These are phyloP conservation scores for Sericinus montela DNA, from an alignment of 2,888 invertebrate species.

Conservation along the genomic window DNA sequence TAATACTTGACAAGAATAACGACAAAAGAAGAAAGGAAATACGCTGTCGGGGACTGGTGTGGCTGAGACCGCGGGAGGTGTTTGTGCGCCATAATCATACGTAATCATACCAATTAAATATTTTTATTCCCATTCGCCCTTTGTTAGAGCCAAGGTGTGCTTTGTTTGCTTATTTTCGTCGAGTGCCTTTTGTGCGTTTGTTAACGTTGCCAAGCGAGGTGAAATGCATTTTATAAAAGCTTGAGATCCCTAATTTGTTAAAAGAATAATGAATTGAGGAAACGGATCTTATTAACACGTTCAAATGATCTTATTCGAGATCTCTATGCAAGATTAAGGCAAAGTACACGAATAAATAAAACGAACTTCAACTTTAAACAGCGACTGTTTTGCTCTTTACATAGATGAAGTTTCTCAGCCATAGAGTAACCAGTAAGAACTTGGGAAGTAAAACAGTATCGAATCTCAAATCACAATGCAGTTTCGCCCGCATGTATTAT, in stretches of 20 bases:
- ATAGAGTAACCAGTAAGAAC: too few species aligned
- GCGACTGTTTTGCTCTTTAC: too few species aligned
- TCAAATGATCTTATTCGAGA: background rate
- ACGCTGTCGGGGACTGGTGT: conserved; percentile 30
- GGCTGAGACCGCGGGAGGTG: conserved; percentile 56
- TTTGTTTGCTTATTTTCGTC: conserved; percentile 56
- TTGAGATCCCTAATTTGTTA: conserved; percentile 27
- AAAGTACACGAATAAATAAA: too few species aligned
- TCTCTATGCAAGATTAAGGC: too few species aligned
- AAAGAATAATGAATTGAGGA: conserved; percentile 2
- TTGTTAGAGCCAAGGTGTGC: conserved; percentile 49
- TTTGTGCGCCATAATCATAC: conserved; percentile 61
- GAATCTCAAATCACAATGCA: too few species aligned
- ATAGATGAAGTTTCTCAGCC: too few species aligned
- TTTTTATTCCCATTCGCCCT: conserved; percentile 68
- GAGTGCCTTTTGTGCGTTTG: conserved; percentile 52
- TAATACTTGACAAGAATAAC: conserved; percentile 14
- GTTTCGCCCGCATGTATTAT: too few species aligned
- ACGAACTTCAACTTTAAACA: too few species aligned
- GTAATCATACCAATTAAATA: conserved; percentile 75
- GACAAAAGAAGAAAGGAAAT: conserved; percentile 19
- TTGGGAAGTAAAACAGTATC: too few species aligned
- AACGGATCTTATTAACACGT: background rate
- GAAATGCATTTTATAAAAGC: conserved; percentile 17
- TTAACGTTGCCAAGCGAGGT: conserved; percentile 21